These are phyloP conservation scores for Xiphorhynchus elegans DNA, from an alignment of 2,113 vertebrate genomes.

Conservation along the genomic window DNA sequence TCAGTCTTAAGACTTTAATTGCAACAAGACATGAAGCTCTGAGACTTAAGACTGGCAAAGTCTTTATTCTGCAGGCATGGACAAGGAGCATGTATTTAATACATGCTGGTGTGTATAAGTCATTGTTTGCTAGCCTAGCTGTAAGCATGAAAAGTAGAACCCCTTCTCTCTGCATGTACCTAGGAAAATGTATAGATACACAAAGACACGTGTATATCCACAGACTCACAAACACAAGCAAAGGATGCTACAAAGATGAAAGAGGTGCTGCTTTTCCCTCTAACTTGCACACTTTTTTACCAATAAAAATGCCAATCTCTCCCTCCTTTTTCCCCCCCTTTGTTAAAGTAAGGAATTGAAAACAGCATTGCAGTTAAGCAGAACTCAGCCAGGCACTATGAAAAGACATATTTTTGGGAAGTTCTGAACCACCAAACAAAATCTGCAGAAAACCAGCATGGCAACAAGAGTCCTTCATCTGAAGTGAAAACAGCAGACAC, in stretches of 20 bases:
- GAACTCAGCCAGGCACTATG: neutral
- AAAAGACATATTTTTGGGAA: neutral
- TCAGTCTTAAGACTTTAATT: slow-evolving; percentile 75
- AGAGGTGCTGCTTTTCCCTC: neutral
- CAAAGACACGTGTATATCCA: neutral
- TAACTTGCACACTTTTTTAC: neutral
- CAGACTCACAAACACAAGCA: neutral
- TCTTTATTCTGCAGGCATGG: slow-evolving; percentile 69
- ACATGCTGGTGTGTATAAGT: slow-evolving; percentile 67
- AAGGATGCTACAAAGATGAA: neutral
- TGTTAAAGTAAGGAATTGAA: neutral
- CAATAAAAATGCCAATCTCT: neutral
- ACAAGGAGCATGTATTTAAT: slow-evolving; percentile 72
- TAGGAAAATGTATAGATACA: neutral
- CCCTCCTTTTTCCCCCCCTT: neutral
- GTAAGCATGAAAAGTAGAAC: slow-evolving; percentile 6
- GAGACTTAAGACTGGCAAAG: slow-evolving; percentile 37
- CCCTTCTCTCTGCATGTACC: neutral
- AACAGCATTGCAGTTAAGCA: neutral
- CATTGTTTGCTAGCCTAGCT: slow-evolving; percentile 40
- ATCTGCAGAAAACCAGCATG: neutral
- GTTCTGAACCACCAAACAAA: neutral
- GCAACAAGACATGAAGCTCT: slow-evolving; percentile 30
- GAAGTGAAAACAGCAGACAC: slow-evolving; percentile 37
- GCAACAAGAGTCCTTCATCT: slow-evolving; percentile 26